Percentiles rank a stretch among this genome's conserved stretches.
These are phyloP conservation scores for Pelagia noctiluca DNA, from an alignment of 30 jellyfish, hydroid and myxozoan genomes.

Conservation along the genomic window DNA sequence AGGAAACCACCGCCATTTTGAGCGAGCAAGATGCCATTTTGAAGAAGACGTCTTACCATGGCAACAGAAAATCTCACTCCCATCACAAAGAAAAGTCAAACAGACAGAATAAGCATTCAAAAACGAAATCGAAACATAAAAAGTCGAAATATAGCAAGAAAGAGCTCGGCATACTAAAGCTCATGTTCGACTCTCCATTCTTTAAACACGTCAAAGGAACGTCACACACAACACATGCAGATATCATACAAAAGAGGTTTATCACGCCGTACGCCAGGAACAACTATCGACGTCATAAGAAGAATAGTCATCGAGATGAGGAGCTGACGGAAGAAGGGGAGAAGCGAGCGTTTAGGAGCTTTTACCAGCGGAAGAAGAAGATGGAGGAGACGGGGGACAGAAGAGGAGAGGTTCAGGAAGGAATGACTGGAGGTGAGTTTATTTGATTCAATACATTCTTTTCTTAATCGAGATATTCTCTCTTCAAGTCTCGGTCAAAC, in stretches of 20 bases:
- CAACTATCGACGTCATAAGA: too few relatives aligned
- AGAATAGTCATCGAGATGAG: too few relatives aligned
- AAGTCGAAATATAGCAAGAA: constrained; percentile 17
- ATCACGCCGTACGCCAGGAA: background rate
- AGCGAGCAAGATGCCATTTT: background rate
- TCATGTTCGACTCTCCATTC: constrained; percentile 57
- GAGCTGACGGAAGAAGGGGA: too few relatives aligned
- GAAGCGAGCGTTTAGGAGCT: background rate
- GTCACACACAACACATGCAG: constrained; percentile 12
- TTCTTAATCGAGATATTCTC: too few relatives aligned
- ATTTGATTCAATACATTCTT: background rate
- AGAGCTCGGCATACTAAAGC: constrained; percentile 37
- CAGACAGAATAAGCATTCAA: background rate
- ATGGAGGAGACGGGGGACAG: constrained; percentile 53
- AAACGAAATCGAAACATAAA: background rate
- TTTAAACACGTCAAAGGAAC: constrained; percentile 28
- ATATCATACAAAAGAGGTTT: constrained; percentile 26
- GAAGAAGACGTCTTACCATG: background rate
- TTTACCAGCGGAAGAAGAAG: background rate
- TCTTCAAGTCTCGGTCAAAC: too few relatives aligned
- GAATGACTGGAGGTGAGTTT: constrained; percentile 78
- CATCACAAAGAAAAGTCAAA: background rate
- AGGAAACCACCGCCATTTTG: background rate
- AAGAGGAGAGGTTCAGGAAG: constrained; percentile 67
- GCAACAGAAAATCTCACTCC: too few relatives aligned